Conservation (phyloP, 2,797 vertebrate species). For the Apodemus agrarius region DNA sequence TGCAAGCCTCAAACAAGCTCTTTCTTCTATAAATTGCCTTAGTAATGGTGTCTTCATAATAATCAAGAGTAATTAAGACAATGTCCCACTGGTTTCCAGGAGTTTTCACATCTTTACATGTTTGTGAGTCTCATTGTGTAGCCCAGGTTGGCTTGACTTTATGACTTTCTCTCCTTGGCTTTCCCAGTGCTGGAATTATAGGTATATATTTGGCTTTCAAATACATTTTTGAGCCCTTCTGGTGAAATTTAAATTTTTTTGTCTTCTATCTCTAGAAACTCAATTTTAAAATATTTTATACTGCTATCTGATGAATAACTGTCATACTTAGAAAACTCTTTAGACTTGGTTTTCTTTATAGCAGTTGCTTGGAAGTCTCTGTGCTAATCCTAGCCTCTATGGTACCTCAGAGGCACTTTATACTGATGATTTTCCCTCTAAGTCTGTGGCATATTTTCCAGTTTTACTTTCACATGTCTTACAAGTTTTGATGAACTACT, state of each 20-base stretch:
- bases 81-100: background rate
- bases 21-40: background rate
- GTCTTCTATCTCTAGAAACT: background rate
- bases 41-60: background rate
- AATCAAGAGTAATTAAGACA: background rate
- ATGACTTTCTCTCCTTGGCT: background rate
- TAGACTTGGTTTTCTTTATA: background rate
- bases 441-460: background rate
- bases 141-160: background rate
- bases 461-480: background rate
- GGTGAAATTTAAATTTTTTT: background rate
- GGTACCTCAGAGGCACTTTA: background rate
- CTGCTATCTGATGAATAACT: background rate
- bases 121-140: background rate
- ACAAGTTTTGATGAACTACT: slow-evolving; percentile 13
- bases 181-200: background rate
- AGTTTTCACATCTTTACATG: background rate
- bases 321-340: background rate
- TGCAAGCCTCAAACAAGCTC: background rate
- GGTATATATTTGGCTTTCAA: background rate
- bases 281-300: background rate
- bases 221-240: background rate
- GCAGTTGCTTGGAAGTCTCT: background rate
- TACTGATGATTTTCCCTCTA: background rate
- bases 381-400: background rate